phyloP scores from a whole-genome alignment of 2,888 invertebrate species.

The Calameuta pallipes region DNA sequence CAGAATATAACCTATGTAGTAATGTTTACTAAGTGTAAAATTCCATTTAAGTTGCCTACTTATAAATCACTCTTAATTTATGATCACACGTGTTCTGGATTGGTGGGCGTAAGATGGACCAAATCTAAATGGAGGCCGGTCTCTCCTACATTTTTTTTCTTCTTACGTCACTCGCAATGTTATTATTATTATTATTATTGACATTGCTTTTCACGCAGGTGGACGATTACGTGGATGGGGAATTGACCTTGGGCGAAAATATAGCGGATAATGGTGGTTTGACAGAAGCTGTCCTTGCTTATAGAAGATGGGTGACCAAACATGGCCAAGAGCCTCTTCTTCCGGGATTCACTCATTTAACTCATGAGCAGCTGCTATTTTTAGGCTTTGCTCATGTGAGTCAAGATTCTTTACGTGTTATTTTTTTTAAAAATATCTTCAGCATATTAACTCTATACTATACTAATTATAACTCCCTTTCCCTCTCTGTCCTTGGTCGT shows the following conservation, averaged over 20 bases:
- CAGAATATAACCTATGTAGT: not conserved
- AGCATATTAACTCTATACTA: not conserved
- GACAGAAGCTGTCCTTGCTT: constrained; percentile 78
- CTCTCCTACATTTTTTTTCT: not conserved
- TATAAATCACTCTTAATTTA: not conserved
- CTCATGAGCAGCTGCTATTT: constrained; percentile 82
- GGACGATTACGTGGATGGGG: constrained; percentile 75
- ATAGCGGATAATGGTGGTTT: constrained; percentile 88
- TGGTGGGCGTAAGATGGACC: not conserved
- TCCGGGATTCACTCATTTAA: constrained; percentile 79
- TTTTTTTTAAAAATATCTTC: constrained; percentile 49
- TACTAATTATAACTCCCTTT: not conserved
- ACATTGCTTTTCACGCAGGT: constrained; percentile 35
- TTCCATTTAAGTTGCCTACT: not conserved
- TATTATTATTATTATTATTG: not conserved
- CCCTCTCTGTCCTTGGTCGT: not conserved
- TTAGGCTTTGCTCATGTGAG: constrained; percentile 84
- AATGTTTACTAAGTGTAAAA: not conserved
- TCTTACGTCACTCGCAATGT: not conserved
- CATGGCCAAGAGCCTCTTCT: constrained; percentile 74
- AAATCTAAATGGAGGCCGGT: not conserved
- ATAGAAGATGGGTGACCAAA: constrained; percentile 71
- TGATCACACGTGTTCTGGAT: not conserved
- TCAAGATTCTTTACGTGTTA: constrained; percentile 27
- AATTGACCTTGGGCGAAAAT: constrained; percentile 82